Evolutionary conservation across 2,797 vertebrate genomes (phyloP), one percentile per base, ranked within the genome.

Genomic region (Notoglanidium macrostoma): DNA sequence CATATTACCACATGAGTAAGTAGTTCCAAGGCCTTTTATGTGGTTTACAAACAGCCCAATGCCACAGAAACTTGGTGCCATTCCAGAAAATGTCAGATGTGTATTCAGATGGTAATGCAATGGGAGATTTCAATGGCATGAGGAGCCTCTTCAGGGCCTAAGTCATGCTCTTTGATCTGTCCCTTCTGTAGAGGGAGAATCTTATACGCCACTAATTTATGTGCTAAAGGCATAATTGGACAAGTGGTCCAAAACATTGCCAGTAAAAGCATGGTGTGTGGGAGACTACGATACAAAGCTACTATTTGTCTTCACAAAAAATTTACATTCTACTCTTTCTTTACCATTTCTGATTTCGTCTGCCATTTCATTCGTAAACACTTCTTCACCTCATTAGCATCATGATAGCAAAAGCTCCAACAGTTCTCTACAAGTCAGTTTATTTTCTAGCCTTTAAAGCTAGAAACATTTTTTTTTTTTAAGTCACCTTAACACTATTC

Each of bases 101-200:
- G 91, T 87, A 94, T 90, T 94, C 91, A 92, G 90, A 93, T 95
- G 92, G 59, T 94, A 93, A 95, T 93, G 89, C 93, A 92, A 92
- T 87, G 74, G 87, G 84, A 90, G 88, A 92, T 57, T 87, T 90
- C 87, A 90, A 88, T 88, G 70, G 76, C 72, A 65, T 59, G 57
- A 84, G 76, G 80, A 87, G 79, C 80, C 73, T 87, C 89, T 87
- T 88, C 87, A 78, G 61, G 65, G 83, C 81, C 72, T 72, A 61
- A 81, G 74, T 76, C 77, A 61, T 49, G 76, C 74, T 88, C 89
- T 88, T 88, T 86, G 87, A 90, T 86, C 87, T 49, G 44, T 76
- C 81, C 59, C 72, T 68, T 82, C 77, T 81, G 59, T 70, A 80
- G 59, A 51, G 81, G 26, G 15, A 81, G 82, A 90, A 85, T 90